A percentile compares a stretch with the other conserved stretches of the same genome.
Evolutionary conservation across 2,113 vertebrate species (phyloP).

Genomic region (Panthera uncia): DNA sequence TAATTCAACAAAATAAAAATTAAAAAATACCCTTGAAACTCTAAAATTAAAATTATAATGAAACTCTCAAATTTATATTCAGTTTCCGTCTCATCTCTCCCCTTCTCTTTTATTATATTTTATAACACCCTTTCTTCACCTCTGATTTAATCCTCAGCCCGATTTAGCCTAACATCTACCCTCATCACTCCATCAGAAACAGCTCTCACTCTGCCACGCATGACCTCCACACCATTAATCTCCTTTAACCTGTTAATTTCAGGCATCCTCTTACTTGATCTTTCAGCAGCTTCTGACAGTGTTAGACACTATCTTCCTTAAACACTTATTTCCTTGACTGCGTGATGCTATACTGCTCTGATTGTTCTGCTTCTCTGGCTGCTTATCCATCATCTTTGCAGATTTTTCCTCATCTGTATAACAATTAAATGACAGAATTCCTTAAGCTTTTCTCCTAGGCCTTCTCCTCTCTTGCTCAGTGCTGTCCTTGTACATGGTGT

Average conservation of each 20-base stretch:
- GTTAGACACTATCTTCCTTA: not conserved
- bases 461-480: not conserved
- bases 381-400: not conserved
- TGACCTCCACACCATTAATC: not conserved
- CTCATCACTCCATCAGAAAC: not conserved
- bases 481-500: not conserved
- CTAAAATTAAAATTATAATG: not conserved
- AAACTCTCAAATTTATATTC: not conserved
- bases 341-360: not conserved
- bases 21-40: not conserved
- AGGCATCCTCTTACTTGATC: not conserved
- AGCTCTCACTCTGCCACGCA: not conserved
- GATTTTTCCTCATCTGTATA: not conserved
- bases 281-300: not conserved
- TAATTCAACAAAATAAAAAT: not conserved
- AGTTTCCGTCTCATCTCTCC: not conserved
- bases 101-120: not conserved
- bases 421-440: not conserved
- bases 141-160: not conserved
- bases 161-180: not conserved
- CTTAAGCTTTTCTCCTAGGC: not conserved
- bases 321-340: not conserved
- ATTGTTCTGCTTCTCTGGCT: not conserved
- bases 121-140: not conserved
- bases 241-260: not conserved